Percentiles rank a stretch among this genome's conserved stretches.
These are phyloP conservation scores for Neomorphus geoffroyi DNA, from an alignment of 2,797 vertebrate genomes.

Conservation along the genomic window DNA sequence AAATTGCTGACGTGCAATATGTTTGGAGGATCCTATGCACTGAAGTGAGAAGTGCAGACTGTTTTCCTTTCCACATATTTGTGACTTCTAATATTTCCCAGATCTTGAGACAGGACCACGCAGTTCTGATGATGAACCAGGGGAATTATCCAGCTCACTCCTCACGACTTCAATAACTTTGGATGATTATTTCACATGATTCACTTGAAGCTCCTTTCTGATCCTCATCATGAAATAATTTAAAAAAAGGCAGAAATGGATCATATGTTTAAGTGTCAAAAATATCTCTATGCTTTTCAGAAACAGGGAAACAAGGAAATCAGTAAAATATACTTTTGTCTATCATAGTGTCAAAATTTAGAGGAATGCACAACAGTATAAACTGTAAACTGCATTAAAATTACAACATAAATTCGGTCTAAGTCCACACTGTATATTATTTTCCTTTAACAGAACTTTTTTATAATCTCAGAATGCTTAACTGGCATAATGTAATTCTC, in stretches of 20 bases:
- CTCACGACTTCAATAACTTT: not conserved
- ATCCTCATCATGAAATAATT: conserved; percentile 10
- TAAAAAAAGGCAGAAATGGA: not conserved
- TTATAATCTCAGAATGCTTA: conserved; percentile 22
- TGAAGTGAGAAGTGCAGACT: not conserved
- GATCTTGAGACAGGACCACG: not conserved
- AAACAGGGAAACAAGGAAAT: not conserved
- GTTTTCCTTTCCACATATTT: not conserved
- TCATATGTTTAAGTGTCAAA: not conserved
- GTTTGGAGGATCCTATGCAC: not conserved
- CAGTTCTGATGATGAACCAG: not conserved
- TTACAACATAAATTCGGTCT: not conserved
- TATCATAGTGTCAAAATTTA: not conserved
- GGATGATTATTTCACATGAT: not conserved
- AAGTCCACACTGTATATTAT: not conserved
- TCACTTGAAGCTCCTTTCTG: not conserved
- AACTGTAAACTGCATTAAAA: not conserved
- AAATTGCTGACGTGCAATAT: not conserved
- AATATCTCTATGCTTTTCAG: not conserved
- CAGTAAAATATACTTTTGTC: not conserved
- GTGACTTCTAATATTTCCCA: not conserved
- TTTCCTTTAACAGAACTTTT: conserved; percentile 12
- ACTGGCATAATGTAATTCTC: not conserved
- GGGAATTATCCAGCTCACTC: not conserved
- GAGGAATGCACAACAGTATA: not conserved